Base-by-base conservation (phyloP, 1,140 invertebrate genomes). In the Zaprionus africanus region DNA sequence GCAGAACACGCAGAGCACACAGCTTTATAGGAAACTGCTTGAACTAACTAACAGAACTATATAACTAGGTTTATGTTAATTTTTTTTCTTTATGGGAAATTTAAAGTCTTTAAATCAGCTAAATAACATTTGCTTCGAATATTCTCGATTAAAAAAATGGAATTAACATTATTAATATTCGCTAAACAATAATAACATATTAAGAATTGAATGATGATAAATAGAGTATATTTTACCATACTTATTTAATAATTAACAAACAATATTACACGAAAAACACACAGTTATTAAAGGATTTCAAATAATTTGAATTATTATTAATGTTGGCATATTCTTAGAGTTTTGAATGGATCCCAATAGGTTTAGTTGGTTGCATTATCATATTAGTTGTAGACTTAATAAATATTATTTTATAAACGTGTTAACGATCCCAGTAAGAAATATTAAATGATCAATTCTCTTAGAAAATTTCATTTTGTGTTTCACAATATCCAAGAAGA, bases 1-100 rank as follows among this genome's bases (percentile, higher is more conserved):
- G 65, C 65, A 49, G 49, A n/a, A 12, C 41, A 46, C 54, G 65
- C 65, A 24, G 54, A 38, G 46, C 43, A 61, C 36, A 41, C 36
- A 46, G 26, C 41, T 31, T 57, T 11, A 51, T 13, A 58, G n/a
- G 4, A 67, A 26, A 26, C 12, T 9, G 66, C 46, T 68, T 68
- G 13, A 61, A 68, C 57, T 68, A 67, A 73, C 12, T 24, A 51
- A 51, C 41, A 22, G 5, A 13, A 4, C 12, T 13, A n/a, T 22
- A 12, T 51, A 5, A 24, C 19, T 22, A 22, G n/a, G 4, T 22
- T n/a, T 6, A 17, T 49, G 17, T 19, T 49, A 49, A 49, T 22
- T 17, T 9, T 9, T 9, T 22, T 22, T 22, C n/a, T 7, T 43
- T 43, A 17, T 34, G 31, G 2, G 6, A 17, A 17, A 17, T 5